Conservation (phyloP, 2,888 invertebrate species). For the Tethea ocularis region DNA sequence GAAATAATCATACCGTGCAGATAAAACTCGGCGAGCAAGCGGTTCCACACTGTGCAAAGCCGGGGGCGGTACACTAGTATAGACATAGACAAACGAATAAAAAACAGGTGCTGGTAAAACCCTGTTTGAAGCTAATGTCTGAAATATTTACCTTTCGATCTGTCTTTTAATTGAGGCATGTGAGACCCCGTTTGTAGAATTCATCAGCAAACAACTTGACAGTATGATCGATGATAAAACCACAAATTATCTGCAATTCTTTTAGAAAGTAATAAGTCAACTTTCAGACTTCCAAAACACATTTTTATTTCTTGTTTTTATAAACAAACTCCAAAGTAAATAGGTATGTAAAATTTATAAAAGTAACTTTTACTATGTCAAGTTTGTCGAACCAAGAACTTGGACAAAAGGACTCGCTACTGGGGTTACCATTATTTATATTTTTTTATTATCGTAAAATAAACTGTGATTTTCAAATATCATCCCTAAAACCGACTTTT, state of each 20-base stretch:
- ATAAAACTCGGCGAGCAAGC: too few species aligned
- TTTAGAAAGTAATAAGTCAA: neutral
- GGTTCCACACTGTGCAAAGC: too few species aligned
- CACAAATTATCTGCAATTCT: neutral
- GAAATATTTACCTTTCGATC: neutral
- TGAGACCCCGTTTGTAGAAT: too few species aligned
- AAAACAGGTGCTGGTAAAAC: too few species aligned
- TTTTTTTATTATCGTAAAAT: neutral
- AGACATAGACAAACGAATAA: too few species aligned
- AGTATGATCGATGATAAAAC: neutral
- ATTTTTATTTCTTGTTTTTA: neutral
- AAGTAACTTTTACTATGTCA: constrained; percentile 10
- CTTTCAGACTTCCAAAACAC: neutral
- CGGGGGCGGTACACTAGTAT: too few species aligned
- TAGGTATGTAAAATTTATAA: neutral
- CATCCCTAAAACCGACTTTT: neutral
- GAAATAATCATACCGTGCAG: too few species aligned
- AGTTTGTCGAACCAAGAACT: constrained; percentile 9
- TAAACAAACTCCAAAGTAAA: neutral
- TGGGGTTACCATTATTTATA: neutral
- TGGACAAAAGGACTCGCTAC: constrained; percentile 1
- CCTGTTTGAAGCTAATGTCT: neutral
- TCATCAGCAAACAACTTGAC: neutral
- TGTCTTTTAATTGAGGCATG: too few species aligned
- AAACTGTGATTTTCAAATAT: neutral